Evolutionary conservation across 2,888 invertebrate genomes (phyloP).

Genomic region (Halocaridina rubra): DNA sequence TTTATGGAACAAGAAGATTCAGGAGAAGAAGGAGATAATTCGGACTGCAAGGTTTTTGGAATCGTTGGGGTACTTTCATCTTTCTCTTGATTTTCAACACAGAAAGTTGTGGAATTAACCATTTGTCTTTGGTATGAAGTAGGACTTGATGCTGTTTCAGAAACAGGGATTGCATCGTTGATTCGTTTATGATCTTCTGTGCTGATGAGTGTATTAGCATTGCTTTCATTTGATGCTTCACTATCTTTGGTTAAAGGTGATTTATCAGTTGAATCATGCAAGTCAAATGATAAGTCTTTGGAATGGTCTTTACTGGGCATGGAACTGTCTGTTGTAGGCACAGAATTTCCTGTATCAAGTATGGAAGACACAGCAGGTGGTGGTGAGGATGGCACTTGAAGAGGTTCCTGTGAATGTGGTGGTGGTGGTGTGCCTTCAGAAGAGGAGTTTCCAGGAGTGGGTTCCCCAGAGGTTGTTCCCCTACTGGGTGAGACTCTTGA

Average conservation of each 20-base stretch:
- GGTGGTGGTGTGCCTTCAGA: constrained; percentile 49
- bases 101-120: constrained; percentile 46
- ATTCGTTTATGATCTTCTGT: not conserved
- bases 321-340: constrained; percentile 13
- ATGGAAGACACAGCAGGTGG: constrained; percentile 55
- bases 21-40: constrained; percentile 21
- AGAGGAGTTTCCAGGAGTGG: constrained; percentile 31
- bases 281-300: not conserved
- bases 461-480: constrained; percentile 34
- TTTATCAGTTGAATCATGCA: not conserved
- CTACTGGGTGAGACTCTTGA: constrained; percentile 43
- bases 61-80: not conserved
- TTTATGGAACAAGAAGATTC: constrained; percentile 32
- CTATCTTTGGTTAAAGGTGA: not conserved
- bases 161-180: not conserved
- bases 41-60: constrained; percentile 11
- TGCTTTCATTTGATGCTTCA: constrained; percentile 5
- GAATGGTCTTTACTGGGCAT: constrained; percentile 19
- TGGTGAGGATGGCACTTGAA: constrained; percentile 51
- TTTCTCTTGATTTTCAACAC: constrained; percentile 16
- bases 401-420: constrained; percentile 38
- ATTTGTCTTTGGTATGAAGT: constrained; percentile 23
- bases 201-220: not conserved
- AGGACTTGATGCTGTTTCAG: constrained; percentile 12
- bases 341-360: constrained; percentile 28